Conservation (phyloP, 2,797 vertebrate genomes). For the Pseudocheirus occidentalis region DNA sequence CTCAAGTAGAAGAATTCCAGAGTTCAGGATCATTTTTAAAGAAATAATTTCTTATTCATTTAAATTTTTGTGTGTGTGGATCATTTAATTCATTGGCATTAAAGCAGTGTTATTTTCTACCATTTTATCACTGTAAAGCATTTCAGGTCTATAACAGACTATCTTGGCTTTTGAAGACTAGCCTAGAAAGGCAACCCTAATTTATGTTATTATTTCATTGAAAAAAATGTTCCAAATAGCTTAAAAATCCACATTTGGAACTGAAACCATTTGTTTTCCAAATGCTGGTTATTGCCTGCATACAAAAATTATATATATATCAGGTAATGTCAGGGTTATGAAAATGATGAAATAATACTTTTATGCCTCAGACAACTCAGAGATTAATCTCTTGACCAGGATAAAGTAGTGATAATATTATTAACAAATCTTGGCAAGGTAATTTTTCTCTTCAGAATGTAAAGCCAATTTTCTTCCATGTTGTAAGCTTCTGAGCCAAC, state of each 20-base stretch:
- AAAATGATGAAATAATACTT: slow-evolving; percentile 1
- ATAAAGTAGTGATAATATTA: slow-evolving; percentile 3
- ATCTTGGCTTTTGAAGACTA: background rate
- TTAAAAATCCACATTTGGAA: slow-evolving; percentile 20
- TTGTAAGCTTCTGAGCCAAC: slow-evolving; percentile 38
- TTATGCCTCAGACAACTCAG: background rate
- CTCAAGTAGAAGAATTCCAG: background rate
- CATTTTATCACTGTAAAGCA: background rate
- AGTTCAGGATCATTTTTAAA: background rate
- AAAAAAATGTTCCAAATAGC: slow-evolving; percentile 5
- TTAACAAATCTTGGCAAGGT: slow-evolving; percentile 48
- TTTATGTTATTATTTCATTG: background rate
- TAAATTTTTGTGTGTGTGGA: background rate
- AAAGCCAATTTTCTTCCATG: slow-evolving; percentile 10
- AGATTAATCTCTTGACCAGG: slow-evolving; percentile 32
- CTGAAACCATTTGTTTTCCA: background rate
- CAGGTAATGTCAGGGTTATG: slow-evolving; percentile 6
- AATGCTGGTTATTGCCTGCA: slow-evolving; percentile 5
- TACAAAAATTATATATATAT: slow-evolving; percentile 6
- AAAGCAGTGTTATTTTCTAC: background rate
- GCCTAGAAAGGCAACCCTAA: background rate
- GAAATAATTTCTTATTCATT: background rate
- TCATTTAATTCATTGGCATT: background rate
- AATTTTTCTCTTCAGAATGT: background rate
- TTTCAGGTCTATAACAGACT: background rate